Evolutionary conservation across 2,113 vertebrate genomes (phyloP).

Genomic region (Vombatus ursinus): DNA sequence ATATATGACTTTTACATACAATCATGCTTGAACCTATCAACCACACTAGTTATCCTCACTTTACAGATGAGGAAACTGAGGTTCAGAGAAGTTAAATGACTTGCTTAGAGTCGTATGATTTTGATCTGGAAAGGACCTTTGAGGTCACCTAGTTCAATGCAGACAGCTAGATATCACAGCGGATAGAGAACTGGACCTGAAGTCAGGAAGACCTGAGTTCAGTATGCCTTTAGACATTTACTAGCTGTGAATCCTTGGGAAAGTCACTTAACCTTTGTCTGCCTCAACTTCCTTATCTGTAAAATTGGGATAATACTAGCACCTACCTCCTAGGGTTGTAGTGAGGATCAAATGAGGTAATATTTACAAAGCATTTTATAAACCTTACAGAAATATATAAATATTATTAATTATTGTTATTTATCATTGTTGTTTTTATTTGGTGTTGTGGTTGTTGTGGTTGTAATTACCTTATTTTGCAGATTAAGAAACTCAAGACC

Average conservation of each 20-base stretch:
- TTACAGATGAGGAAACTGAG: background rate
- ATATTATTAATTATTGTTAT: background rate
- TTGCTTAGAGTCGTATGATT: background rate
- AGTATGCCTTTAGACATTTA: background rate
- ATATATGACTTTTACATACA: background rate
- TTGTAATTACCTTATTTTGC: background rate
- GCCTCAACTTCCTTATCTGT: background rate
- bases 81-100: background rate
- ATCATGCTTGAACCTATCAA: background rate
- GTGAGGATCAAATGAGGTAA: background rate
- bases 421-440: background rate
- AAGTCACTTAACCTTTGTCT: background rate
- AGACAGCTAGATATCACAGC: background rate
- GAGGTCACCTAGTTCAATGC: background rate
- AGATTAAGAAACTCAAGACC: background rate
- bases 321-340: background rate
- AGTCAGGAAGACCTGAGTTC: background rate
- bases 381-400: background rate
- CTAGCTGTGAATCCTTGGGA: background rate
- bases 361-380: background rate
- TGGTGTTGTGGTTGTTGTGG: too few relatives aligned
- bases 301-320: background rate
- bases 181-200: background rate
- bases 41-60: background rate
- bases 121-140: background rate